Base-by-base conservation (phyloP, 2,797 vertebrate species). In the Anguilla pacifica region DNA sequence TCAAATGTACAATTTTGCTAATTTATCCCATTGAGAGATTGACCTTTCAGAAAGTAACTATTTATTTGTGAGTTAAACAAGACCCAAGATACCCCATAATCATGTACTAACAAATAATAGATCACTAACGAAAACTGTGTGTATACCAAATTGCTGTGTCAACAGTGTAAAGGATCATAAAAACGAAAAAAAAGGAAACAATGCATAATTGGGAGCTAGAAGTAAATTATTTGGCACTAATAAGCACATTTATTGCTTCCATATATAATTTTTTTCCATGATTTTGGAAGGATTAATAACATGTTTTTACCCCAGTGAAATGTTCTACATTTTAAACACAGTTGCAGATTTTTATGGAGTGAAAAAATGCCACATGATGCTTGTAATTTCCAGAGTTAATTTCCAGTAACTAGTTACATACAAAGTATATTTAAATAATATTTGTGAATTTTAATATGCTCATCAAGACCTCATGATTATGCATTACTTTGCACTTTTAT, bases 401-500 rank as follows among this genome's bases (percentile, higher is more conserved):
- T 46, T 46, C 43, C 43, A 46, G 43, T 46, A 46, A 6, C 43
- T 46, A 46, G 43, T 46, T 46, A 93, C 94, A 92, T 53, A 53
- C 11, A 53, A 91, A 93, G 95, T 95, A 98, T 98, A 98, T 97
- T 98, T 97, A 98, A 98, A 98, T 97, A 97, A 98, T 97, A 97
- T 97, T 96, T 97, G 97, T 97, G 96, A 17, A 22, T 61, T 98
- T 98, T 98, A 97, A 98, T 98, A 97, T 96, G 96, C 96, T 96
- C 95, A 94, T 96, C 97, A 96, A 96, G 96, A 97, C 96, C 97
- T 97, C 97, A 98, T 99, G 98, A 99, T 98, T 99, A 98, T 98
- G 97, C 98, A 98, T 98, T 97, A 97, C 97, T 98, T 97, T 97
- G 96, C 97, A 97, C 97, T 97, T 98, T 97, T 96, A 97, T 98